Percentiles rank a stretch among this genome's conserved stretches.
These are phyloP conservation scores for Bugula neritina DNA, from an alignment of 2,888 invertebrate genomes.

Conservation along the genomic window DNA sequence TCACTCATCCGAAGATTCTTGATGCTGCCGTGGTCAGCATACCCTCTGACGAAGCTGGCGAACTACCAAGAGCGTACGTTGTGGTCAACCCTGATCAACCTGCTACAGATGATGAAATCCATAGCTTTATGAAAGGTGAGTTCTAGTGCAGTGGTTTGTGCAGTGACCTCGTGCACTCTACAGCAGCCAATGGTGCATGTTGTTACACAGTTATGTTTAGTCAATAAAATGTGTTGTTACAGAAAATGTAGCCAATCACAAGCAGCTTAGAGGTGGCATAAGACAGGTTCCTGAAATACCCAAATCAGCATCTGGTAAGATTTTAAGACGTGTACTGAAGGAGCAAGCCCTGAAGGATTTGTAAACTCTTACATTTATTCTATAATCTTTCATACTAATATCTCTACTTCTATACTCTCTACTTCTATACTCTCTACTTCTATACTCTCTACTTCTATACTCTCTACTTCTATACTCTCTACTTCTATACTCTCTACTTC, in stretches of 20 bases:
- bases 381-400: no score
- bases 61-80: slow-evolving; percentile 15
- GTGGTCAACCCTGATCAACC: neutral
- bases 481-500: no score
- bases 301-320: neutral
- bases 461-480: no score
- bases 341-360: neutral
- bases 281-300: neutral
- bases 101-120: neutral
- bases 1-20: neutral
- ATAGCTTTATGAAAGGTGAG: slow-evolving; percentile 7
- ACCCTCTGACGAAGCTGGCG: neutral
- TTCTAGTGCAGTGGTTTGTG: no score
- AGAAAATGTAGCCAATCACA: neutral
- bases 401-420: no score
- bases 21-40: slow-evolving; percentile 14
- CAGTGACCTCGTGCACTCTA: no score
- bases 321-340: slow-evolving; percentile 5
- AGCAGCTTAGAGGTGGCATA: slow-evolving; percentile 1
- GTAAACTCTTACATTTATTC: no score
- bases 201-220: no score
- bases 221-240: no score
- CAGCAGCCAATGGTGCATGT: no score
- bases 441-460: no score
- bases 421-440: no score